These are phyloP conservation scores for Redunca redunca DNA, from an alignment of 2,113 vertebrate genomes.

Conservation along the genomic window DNA sequence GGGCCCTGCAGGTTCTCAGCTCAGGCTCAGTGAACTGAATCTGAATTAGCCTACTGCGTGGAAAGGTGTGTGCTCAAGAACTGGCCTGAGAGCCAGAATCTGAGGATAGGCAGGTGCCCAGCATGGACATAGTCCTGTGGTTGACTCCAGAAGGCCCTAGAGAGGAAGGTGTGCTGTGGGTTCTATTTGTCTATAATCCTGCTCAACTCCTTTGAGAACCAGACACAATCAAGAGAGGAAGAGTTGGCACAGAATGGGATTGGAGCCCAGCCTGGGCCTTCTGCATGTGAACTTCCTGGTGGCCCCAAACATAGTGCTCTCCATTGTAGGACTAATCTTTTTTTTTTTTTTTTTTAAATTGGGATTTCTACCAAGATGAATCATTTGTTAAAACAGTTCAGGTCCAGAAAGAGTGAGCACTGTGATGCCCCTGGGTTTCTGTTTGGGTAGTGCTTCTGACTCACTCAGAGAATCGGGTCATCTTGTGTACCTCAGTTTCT, in stretches of 20 bases:
- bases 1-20: neutral
- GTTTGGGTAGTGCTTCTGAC: conserved; percentile 42
- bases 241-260: neutral
- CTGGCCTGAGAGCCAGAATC: neutral
- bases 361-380: neutral
- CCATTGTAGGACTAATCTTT: neutral
- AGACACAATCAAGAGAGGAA: neutral
- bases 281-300: neutral
- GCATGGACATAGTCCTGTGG: neutral
- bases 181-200: neutral
- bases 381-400: neutral
- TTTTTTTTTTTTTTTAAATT: neutral
- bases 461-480: conserved; percentile 17
- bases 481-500: conserved; percentile 58
- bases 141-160: neutral
- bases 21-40: neutral
- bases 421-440: neutral
- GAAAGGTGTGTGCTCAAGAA: neutral
- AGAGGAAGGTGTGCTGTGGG: neutral
- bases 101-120: neutral
- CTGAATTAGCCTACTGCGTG: neutral
- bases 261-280: neutral
- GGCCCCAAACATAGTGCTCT: neutral
- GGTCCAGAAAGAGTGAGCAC: neutral
- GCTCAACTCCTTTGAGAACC: neutral